Evolutionary conservation across 2,888 invertebrate genomes (phyloP).

Genomic region (Ennomos fuscantarius): DNA sequence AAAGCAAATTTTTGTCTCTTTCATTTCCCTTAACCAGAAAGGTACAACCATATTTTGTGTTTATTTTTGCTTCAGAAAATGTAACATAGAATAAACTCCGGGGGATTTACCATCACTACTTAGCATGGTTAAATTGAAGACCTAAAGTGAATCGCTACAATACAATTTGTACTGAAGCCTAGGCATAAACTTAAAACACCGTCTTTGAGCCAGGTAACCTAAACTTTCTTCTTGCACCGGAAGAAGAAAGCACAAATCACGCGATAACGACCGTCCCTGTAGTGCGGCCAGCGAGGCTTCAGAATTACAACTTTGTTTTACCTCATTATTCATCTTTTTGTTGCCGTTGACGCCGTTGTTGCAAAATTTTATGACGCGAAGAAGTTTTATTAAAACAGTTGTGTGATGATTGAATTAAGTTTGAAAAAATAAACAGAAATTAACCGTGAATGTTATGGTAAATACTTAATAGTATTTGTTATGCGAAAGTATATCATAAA

Average conservation of each 20-base stretch:
- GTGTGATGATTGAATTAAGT: conserved; percentile 29
- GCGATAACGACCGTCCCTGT: conserved; percentile 66
- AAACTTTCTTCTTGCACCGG: conserved; percentile 39
- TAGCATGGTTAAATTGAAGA: too few relatives aligned
- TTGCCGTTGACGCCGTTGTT: conserved; percentile 64
- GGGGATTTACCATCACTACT: too few relatives aligned
- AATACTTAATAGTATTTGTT: too few relatives aligned
- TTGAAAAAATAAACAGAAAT: too few relatives aligned
- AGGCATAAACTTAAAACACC: conserved; percentile 34
- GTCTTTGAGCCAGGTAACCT: conserved; percentile 26
- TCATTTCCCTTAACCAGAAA: too few relatives aligned
- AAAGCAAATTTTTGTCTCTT: too few relatives aligned
- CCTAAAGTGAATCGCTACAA: too few relatives aligned
- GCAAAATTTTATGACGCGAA: conserved; percentile 77
- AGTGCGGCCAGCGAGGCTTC: conserved; percentile 68
- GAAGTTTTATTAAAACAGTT: conserved; percentile 69
- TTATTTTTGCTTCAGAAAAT: neutral
- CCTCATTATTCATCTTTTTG: conserved; percentile 83
- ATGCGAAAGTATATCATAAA: too few relatives aligned
- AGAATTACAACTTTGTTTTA: conserved; percentile 81
- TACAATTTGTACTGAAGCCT: neutral
- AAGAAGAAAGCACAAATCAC: conserved; percentile 70
- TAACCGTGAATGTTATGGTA: too few relatives aligned
- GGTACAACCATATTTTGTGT: too few relatives aligned
- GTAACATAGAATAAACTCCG: too few relatives aligned